A percentile compares a stretch with the other conserved stretches of the same genome.
Evolutionary conservation across 2,888 invertebrate genomes (phyloP).

Genomic region (Tachystola acroxantha): DNA sequence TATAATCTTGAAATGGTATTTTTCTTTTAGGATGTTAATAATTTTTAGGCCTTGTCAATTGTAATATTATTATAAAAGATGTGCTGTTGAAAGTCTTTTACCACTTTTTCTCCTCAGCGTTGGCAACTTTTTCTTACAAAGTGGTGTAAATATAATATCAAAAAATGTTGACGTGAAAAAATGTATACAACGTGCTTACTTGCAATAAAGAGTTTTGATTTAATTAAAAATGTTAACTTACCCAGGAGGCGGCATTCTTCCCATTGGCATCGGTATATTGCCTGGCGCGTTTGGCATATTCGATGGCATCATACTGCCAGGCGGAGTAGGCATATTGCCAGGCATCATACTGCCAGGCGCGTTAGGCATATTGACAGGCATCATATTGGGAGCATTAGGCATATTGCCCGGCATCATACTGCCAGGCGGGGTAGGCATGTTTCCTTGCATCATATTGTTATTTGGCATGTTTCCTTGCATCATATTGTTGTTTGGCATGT

Average conservation of each 20-base stretch:
- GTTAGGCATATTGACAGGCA: neutral
- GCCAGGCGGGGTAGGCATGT: neutral
- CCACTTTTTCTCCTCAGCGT: no score
- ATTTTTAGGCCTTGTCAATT: no score
- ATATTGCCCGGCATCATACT: neutral
- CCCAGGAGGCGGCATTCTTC: constrained; percentile 57
- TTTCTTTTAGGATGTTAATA: no score
- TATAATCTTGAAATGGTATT: no score
- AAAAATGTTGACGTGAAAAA: no score
- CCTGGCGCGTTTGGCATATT: constrained; percentile 4
- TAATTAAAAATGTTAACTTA: no score
- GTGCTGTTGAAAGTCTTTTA: no score
- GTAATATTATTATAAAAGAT: no score
- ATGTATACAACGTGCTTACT: no score
- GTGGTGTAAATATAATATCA: no score
- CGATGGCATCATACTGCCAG: neutral
- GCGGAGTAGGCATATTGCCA: constrained; percentile 9
- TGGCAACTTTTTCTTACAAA: no score
- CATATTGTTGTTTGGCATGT: neutral
- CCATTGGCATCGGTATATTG: constrained; percentile 28
- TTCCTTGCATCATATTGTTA: neutral
- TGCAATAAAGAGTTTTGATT: no score
- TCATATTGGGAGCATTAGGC: neutral
- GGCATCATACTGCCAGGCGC: neutral
- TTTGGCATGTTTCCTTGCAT: neutral